phyloP scores from a whole-genome alignment of 1,140 invertebrate genomes.

The Hyles vespertilio region DNA sequence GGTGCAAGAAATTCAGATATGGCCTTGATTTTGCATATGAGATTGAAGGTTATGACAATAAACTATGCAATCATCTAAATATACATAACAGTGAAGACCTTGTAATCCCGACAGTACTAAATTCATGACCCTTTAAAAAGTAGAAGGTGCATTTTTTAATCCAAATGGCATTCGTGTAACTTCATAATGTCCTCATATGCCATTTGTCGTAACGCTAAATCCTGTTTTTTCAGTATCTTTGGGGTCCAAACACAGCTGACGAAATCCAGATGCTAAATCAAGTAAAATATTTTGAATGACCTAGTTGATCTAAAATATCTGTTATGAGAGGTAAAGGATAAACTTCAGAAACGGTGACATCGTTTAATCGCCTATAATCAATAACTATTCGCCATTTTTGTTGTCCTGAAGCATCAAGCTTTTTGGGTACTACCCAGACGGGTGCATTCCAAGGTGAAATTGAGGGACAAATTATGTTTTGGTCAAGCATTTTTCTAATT shows the following conservation, averaged over 20 bases:
- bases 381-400: conserved; percentile 24
- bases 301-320: conserved; percentile 18
- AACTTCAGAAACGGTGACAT: conserved; percentile 16
- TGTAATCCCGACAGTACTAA: conserved; percentile 6
- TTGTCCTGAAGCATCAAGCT: conserved; percentile 8
- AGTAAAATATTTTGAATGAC: conserved; percentile 8
- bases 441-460: conserved; percentile 13
- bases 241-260: too few species aligned
- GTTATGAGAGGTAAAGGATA: conserved; percentile 20
- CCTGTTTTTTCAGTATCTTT: conserved; percentile 4
- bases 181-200: conserved; percentile 10
- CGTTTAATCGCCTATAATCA: conserved; percentile 23
- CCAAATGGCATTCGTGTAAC: conserved; percentile 15
- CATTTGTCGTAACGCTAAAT: conserved; percentile 7
- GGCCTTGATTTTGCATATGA: neutral
- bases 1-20: conserved; percentile 41
- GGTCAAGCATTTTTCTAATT: conserved; percentile 28
- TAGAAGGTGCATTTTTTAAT: conserved; percentile 12
- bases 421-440: conserved; percentile 10
- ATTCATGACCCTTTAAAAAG: conserved; percentile 10
- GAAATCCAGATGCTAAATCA: too few species aligned
- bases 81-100: conserved; percentile 7
- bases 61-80: conserved; percentile 4
- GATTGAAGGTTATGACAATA: too few species aligned
- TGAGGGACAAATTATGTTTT: conserved; percentile 12